phyloP scores from a whole-genome alignment of 2,888 invertebrate genomes.

The Trachelus tabidus region DNA sequence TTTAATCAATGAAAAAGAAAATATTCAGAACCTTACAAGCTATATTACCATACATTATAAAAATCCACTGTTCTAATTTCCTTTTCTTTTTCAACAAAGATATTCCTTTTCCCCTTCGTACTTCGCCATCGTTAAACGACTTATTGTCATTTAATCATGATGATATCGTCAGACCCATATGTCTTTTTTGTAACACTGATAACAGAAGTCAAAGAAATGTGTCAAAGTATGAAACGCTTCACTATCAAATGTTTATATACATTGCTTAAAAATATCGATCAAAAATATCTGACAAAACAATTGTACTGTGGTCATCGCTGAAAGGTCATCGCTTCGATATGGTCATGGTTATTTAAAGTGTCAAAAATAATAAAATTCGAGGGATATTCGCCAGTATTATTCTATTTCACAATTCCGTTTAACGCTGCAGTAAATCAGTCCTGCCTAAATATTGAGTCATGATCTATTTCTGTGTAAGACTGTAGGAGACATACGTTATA shows the following conservation, averaged over 20 bases:
- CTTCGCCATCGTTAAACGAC: neutral
- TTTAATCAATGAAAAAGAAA: neutral
- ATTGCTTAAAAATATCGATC: no score
- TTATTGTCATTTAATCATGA: neutral
- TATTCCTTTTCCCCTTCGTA: neutral
- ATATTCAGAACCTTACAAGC: neutral
- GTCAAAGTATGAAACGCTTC: neutral
- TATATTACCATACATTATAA: neutral
- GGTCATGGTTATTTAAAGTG: neutral
- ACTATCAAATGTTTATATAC: no score
- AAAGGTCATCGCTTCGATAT: no score
- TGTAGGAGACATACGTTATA: slow-evolving; percentile 4
- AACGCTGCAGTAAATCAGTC: slow-evolving; percentile 14
- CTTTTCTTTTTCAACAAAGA: neutral
- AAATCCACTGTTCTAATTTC: neutral
- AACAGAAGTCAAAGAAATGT: neutral
- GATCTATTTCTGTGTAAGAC: slow-evolving; percentile 43
- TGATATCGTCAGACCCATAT: neutral
- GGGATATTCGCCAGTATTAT: neutral
- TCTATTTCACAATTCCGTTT: neutral
- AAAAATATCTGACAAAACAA: no score
- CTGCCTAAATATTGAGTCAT: slow-evolving; percentile 54
- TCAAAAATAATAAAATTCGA: neutral
- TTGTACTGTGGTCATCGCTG: neutral
- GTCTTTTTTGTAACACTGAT: neutral